Base-by-base conservation (phyloP, 2,797 vertebrate genomes). In the Takifugu ocellatus region DNA sequence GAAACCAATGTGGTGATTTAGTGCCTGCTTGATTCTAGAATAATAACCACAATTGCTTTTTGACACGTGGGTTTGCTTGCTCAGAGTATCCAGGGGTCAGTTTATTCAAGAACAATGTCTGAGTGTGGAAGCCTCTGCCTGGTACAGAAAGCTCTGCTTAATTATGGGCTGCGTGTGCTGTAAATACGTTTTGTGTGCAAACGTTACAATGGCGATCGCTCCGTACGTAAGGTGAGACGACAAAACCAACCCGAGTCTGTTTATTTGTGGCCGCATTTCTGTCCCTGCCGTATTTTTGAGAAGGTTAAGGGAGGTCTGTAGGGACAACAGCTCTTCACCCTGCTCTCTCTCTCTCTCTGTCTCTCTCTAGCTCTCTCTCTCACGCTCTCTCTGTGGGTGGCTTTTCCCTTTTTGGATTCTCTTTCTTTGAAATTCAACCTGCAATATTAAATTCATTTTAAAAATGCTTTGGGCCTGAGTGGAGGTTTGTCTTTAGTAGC, bases 391-490 rank as follows among this genome's bases (percentile, higher is more conserved):
- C 62, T 77, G 62, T 84, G 62, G 66, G 71, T 78, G 76, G 68
- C 77, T 60, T 63, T 43, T 77, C 69, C 65, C 25, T 68, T 56
- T 83, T 72, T 73, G 67, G 56, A 77, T 73, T 82, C 59, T 62
- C 44, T 81, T 79, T 86, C 77, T 77, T 84, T 83, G 61, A 84
- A 81, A 79, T 84, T 74, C 78, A 72, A 79, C 70, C 79, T 81
- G 78, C 76, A 80, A 82, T 81, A 87, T 87, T 83, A 85, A 86
- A 87, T 83, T 70, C 3, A 72, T 77, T 51, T 73, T 45, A 81
- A 84, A 82, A 48, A 60, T 46, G 29, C 11, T 50, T 43, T 7
- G 11, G 12, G 63, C 5, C 45, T 75, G 52, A 43, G 5, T 68
- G n/a, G 39, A 21, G 17, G 17, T n/a, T 64, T 62, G 72, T 70